A percentile compares a stretch with the other conserved stretches of the same genome.
phyloP scores from a whole-genome alignment of 2,888 invertebrate genomes.

The Cephonodes hylas region DNA sequence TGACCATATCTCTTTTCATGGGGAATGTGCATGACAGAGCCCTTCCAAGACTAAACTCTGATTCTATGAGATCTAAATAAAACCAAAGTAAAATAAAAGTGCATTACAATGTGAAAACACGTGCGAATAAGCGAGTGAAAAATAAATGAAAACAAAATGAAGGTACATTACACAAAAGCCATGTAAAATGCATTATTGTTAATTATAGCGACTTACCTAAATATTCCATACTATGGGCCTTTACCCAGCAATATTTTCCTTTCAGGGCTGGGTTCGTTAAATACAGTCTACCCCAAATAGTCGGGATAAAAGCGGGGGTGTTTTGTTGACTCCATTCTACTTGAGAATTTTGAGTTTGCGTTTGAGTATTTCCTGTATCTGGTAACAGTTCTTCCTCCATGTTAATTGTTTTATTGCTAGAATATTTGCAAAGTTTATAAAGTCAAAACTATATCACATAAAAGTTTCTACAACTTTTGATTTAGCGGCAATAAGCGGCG shows the following conservation, averaged over 20 bases:
- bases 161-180: slow-evolving; percentile 1
- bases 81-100: not conserved
- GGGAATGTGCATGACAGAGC: slow-evolving; percentile 70
- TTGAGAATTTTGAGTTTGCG: slow-evolving; percentile 74
- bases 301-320: slow-evolving; percentile 62
- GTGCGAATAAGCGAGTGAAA: not conserved
- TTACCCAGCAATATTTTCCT: slow-evolving; percentile 61
- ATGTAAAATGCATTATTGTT: slow-evolving; percentile 2
- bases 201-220: slow-evolving; percentile 49
- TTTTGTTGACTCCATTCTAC: slow-evolving; percentile 71
- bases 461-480: not conserved
- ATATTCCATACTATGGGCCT: slow-evolving; percentile 52
- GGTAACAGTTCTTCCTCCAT: slow-evolving; percentile 58
- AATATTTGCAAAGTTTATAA: not conserved
- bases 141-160: not conserved
- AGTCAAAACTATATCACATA: not conserved
- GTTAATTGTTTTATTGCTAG: slow-evolving; percentile 13
- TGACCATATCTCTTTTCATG: slow-evolving; percentile 68
- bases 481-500: not conserved
- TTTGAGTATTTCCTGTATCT: slow-evolving; percentile 63
- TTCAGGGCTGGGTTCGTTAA: slow-evolving; percentile 55
- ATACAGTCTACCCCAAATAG: slow-evolving; percentile 79
- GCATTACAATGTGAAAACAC: not conserved
- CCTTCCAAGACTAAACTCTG: slow-evolving; percentile 80
- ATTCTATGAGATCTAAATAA: slow-evolving; percentile 74